These are phyloP conservation scores for Eumeta japonica DNA, from an alignment of 1,140 invertebrate species.

Conservation along the genomic window DNA sequence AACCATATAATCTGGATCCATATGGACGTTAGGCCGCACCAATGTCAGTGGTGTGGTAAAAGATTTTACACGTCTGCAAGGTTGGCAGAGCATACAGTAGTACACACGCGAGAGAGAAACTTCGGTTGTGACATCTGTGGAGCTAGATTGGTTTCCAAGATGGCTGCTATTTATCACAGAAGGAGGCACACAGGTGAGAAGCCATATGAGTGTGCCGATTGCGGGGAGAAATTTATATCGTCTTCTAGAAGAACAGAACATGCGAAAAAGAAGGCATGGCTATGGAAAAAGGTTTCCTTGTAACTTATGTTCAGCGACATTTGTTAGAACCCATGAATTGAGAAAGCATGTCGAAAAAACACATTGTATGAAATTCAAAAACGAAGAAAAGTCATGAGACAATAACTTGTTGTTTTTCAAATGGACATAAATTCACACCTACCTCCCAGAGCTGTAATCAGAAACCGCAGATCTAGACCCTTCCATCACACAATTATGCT, in stretches of 20 bases:
- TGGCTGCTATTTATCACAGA: conserved; percentile 47
- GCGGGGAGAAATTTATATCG: conserved; percentile 59
- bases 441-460: too few relatives aligned
- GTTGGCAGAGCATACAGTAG: conserved; percentile 45
- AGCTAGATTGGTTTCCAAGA: conserved; percentile 42
- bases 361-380: conserved; percentile 12
- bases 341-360: conserved; percentile 34
- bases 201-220: conserved; percentile 71
- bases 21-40: conserved; percentile 47
- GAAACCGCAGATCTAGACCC: too few relatives aligned
- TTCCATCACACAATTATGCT: too few relatives aligned
- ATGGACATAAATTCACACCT: too few relatives aligned
- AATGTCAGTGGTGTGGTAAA: conserved; percentile 50
- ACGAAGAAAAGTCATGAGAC: neutral
- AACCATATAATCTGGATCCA: conserved; percentile 55
- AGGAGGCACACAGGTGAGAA: conserved; percentile 72
- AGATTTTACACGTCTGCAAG: conserved; percentile 48
- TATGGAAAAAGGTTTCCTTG: conserved; percentile 30
- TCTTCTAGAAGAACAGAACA: conserved; percentile 43
- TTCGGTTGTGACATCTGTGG: conserved; percentile 54
- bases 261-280: conserved; percentile 40
- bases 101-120: conserved; percentile 46
- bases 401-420: too few relatives aligned
- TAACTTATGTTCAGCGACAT: conserved; percentile 24
- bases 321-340: conserved; percentile 32